Percentiles rank a stretch among this genome's conserved stretches.
Evolutionary conservation across 92 coral and sea anemone species (phyloP).

Genomic region (Scolanthus callimorphus): DNA sequence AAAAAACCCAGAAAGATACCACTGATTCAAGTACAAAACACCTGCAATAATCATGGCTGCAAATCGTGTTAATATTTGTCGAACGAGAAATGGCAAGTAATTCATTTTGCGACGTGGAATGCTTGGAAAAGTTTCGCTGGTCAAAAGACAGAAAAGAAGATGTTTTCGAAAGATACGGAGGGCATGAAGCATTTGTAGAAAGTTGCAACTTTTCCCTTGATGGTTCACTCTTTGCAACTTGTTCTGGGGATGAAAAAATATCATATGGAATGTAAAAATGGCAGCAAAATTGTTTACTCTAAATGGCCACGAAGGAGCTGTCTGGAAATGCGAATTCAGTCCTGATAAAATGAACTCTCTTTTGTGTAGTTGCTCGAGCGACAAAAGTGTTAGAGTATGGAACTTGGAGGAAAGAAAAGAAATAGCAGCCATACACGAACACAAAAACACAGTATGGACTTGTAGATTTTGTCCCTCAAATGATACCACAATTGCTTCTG

Average conservation of each 20-base stretch:
- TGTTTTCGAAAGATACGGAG: constrained; percentile 30
- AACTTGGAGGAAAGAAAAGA: constrained; percentile 17
- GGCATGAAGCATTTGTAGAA: constrained; percentile 58
- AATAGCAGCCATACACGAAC: constrained; percentile 25
- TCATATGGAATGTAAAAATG: constrained; percentile 43
- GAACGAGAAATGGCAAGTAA: no score
- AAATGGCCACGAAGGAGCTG: constrained; percentile 47
- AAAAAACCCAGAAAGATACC: no score
- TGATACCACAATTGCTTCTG: constrained; percentile 32
- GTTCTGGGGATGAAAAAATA: constrained; percentile 63
- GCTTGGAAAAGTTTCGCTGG: no score
- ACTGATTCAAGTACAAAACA: no score
- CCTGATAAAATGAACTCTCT: constrained; percentile 7
- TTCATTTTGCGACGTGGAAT: no score
- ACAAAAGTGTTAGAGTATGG: constrained; percentile 85
- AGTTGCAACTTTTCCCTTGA: constrained; percentile 60
- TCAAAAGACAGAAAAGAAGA: constrained; percentile 21
- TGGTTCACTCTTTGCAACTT: constrained; percentile 47
- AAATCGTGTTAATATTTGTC: no score
- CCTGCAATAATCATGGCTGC: no score
- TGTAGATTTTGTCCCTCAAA: constrained; percentile 45
- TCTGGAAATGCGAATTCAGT: constrained; percentile 62
- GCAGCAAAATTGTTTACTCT: constrained; percentile 24
- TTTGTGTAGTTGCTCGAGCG: constrained; percentile 64
- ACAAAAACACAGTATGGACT: constrained; percentile 54